A percentile compares a stretch with the other conserved stretches of the same genome.
These are phyloP conservation scores for Zonitis immaculata DNA, from an alignment of 2,888 invertebrate genomes.

Conservation along the genomic window DNA sequence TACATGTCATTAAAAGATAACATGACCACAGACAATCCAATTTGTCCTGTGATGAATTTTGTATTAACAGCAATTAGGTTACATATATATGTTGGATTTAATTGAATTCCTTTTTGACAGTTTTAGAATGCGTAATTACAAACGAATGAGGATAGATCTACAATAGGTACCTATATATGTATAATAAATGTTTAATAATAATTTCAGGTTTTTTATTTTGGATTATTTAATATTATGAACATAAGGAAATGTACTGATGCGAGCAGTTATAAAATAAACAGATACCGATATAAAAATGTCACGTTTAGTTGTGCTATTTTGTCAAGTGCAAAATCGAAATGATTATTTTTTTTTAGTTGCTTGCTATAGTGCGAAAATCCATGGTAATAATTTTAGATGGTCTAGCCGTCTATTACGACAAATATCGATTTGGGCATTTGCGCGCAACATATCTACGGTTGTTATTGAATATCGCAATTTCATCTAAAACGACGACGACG, in stretches of 20 bases:
- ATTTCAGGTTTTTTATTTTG: no score
- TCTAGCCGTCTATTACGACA: background rate
- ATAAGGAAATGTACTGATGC: no score
- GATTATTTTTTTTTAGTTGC: background rate
- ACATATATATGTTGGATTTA: constrained; percentile 29
- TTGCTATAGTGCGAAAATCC: background rate
- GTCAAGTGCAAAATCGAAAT: background rate
- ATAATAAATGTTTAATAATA: no score
- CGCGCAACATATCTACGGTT: background rate
- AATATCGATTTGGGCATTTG: background rate
- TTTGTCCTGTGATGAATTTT: constrained; percentile 32
- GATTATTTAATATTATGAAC: no score
- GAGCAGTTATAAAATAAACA: no score
- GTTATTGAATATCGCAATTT: background rate
- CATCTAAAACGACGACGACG: background rate
- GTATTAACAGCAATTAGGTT: constrained; percentile 32
- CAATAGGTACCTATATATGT: no score
- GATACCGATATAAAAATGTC: no score
- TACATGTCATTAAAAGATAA: constrained; percentile 30
- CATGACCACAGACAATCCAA: constrained; percentile 31
- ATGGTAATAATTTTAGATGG: background rate
- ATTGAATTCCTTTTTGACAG: constrained; percentile 29
- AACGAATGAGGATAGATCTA: constrained; percentile 6
- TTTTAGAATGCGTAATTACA: constrained; percentile 22
- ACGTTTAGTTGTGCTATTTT: constrained; percentile 8